phyloP scores from a whole-genome alignment of 1,140 invertebrate genomes.

The Phenacoccus solenopsis region DNA sequence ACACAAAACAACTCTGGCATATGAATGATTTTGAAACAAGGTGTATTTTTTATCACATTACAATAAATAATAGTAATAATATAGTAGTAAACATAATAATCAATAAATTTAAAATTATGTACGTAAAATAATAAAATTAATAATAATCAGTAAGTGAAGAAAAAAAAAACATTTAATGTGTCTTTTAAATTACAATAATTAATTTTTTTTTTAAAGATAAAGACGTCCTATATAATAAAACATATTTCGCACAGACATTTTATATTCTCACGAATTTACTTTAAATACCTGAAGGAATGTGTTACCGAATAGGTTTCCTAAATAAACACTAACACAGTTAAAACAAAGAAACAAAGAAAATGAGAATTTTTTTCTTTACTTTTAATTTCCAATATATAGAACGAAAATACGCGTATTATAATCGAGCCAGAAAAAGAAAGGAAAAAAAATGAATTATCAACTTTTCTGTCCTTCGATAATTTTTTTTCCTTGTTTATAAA shows the following conservation, averaged over 20 bases:
- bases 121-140: slow-evolving; percentile 18
- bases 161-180: slow-evolving; percentile 17
- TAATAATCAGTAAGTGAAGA: slow-evolving; percentile 18
- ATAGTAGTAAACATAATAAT: slow-evolving; percentile 15
- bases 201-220: slow-evolving; percentile 11
- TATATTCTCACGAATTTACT: slow-evolving; percentile 15
- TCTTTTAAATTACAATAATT: slow-evolving; percentile 18
- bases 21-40: slow-evolving; percentile 13
- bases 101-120: slow-evolving; percentile 17
- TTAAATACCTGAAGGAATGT: slow-evolving; percentile 15
- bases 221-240: slow-evolving; percentile 17
- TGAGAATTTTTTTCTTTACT: slow-evolving; percentile 1
- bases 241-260: slow-evolving; percentile 14
- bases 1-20: slow-evolving; percentile 12
- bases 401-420: background rate
- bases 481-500: background rate
- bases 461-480: no score
- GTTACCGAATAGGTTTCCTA: slow-evolving; percentile 12
- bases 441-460: background rate
- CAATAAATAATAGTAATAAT: slow-evolving; percentile 13
- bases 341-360: slow-evolving; percentile 4
- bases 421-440: background rate
- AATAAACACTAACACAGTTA: slow-evolving; percentile 17
- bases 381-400: background rate
- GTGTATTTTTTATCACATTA: slow-evolving; percentile 18